Conservation (phyloP, 2,888 invertebrate genomes). For the Barypeithes pellucidus region DNA sequence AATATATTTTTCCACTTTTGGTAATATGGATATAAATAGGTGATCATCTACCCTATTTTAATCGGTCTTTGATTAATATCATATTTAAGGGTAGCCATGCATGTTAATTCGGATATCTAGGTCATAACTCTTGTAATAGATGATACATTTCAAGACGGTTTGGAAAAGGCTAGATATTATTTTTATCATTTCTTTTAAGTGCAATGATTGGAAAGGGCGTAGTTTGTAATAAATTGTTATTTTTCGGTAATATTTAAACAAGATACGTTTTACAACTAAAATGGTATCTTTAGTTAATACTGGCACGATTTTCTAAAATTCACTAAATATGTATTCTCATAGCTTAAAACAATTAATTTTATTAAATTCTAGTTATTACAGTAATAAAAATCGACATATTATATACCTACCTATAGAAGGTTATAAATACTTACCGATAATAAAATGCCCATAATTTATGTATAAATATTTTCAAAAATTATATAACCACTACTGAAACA, state of each 20-base stretch:
- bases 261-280: no score
- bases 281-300: no score
- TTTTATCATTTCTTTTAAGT: no score
- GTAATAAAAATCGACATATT: neutral
- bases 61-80: neutral
- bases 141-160: neutral
- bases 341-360: no score
- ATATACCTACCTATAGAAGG: conserved; percentile 10
- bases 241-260: no score
- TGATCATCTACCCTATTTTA: neutral
- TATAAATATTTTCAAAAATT: neutral
- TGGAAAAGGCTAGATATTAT: neutral
- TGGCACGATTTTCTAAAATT: no score
- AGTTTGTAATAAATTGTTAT: no score
- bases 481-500: neutral
- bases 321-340: no score
- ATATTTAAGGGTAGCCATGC: neutral
- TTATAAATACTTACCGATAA: conserved; percentile 13
- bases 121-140: neutral
- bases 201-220: no score
- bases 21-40: neutral
- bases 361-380: neutral
- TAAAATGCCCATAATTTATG: conserved; percentile 4
- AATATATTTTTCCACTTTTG: neutral
- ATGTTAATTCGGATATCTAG: conserved; percentile 2